Percentiles rank a stretch among this genome's conserved stretches.
These are phyloP conservation scores for Ryuthela nishihirai DNA, from an alignment of 2,888 invertebrate species.

Conservation along the genomic window DNA sequence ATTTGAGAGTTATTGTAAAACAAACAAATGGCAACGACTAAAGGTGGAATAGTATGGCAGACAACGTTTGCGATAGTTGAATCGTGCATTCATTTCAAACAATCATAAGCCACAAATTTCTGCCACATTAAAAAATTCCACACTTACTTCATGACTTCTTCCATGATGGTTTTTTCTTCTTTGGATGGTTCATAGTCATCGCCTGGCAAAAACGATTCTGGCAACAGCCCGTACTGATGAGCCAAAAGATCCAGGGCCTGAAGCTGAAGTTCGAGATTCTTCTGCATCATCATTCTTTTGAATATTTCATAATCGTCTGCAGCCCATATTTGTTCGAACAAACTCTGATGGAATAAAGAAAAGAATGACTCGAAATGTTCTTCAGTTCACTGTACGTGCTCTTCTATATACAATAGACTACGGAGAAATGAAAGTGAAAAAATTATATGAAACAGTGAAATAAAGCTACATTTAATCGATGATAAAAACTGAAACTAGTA, in stretches of 20 bases:
- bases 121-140: background rate
- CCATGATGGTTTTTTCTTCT: conserved; percentile 59
- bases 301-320: conserved; percentile 88
- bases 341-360: conserved; percentile 51
- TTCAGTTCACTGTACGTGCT: too few species aligned
- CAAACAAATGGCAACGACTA: too few species aligned
- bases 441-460: too few species aligned
- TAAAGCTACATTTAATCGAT: too few species aligned
- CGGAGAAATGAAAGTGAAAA: too few species aligned
- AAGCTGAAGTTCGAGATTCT: conserved; percentile 84
- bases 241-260: conserved; percentile 82
- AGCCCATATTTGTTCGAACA: conserved; percentile 81
- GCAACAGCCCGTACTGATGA: conserved; percentile 59
- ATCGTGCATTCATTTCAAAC: background rate
- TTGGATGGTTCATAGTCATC: conserved; percentile 43
- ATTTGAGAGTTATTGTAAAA: too few species aligned
- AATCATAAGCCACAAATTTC: background rate
- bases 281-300: conserved; percentile 86
- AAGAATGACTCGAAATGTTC: too few species aligned
- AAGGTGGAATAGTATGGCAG: too few species aligned
- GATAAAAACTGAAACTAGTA: too few species aligned
- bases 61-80: too few species aligned
- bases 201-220: conserved; percentile 56
- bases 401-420: too few species aligned
- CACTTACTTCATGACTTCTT: conserved; percentile 57